Evolutionary conservation across 2,797 vertebrate species (phyloP).

Genomic region (Chaetophractus vellerosus): DNA sequence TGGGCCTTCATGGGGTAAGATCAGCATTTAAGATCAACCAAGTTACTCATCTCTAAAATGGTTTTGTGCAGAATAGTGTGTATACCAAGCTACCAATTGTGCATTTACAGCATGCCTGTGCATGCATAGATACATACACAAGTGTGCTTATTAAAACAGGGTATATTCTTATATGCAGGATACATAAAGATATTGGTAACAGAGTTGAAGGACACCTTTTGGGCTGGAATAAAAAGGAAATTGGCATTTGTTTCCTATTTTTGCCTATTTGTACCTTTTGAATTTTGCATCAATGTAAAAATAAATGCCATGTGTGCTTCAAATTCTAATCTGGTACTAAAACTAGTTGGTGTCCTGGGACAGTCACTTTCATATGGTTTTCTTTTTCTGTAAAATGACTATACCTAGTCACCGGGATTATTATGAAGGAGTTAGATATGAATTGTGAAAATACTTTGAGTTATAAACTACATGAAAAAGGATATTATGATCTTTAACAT

Average conservation of each 20-base stretch:
- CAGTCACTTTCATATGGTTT: slow-evolving; percentile 24
- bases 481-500: slow-evolving; percentile 42
- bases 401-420: slow-evolving; percentile 30
- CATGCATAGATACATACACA: neutral
- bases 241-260: neutral
- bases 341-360: neutral
- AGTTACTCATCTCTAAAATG: neutral
- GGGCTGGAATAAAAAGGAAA: slow-evolving; percentile 20
- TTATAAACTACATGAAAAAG: slow-evolving; percentile 39
- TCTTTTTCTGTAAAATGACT: slow-evolving; percentile 48
- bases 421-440: slow-evolving; percentile 29
- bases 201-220: neutral
- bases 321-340: slow-evolving; percentile 53
- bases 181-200: slow-evolving; percentile 27
- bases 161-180: neutral
- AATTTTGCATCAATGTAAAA: slow-evolving; percentile 55
- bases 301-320: neutral
- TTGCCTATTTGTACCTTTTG: slow-evolving; percentile 3
- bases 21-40: slow-evolving; percentile 57
- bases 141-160: neutral
- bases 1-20: neutral
- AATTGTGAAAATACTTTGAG: slow-evolving; percentile 4
- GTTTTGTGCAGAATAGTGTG: neutral
- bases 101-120: neutral
- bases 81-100: neutral